Base-by-base conservation (phyloP, 1,140 invertebrate genomes). In the Procambarus clarkii region DNA sequence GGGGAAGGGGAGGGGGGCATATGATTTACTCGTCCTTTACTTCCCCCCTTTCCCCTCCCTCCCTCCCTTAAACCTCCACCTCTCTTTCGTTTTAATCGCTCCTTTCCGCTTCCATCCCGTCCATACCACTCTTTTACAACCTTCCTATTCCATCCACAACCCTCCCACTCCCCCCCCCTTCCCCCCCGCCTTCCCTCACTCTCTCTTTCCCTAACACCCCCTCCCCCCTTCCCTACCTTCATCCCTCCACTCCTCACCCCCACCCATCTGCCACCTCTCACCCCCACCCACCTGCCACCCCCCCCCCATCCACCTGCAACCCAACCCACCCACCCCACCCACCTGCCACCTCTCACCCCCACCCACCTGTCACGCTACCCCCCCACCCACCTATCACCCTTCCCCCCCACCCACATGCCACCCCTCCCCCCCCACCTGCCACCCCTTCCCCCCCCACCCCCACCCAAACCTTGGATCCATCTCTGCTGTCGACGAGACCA, bases 401-500 rank as follows among this genome's bases (percentile, higher is more conserved):
- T 60, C 3, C 1, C 5, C 15, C 3, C 21, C 71, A 0, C 15
- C n/a, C 45, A 3, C 45, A 34, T 44, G 15, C 34, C 71, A 0
- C 48, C 13, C 13, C 15, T 71, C 21, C 74, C 24, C 21, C 2
- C 84, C 48, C 84, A 24, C 4, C 58, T n/a, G 8, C 82, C 34
- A n/a, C 54, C 18, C 48, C 84, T 44, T 34, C 46, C 85, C 58
- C 85, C n/a, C 15, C 48, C 24, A 18, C 86, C 44, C 13, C 76
- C 60, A 24, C 60, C 44, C n/a, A 64, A 46, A 44, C n/a, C 78
- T 34, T 11, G 54, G 76, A 88, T 88, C 86, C 86, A 80, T 88
- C 86, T 60, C 34, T 50, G 76, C 77, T 80, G 88, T 86, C 88
- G 58, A 21, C 54, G 48, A 45, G 34, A 60, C 88, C 46, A 91